These are phyloP conservation scores for Rambutsinella grinnellia DNA, from an alignment of 2,888 invertebrate species.

Conservation along the genomic window DNA sequence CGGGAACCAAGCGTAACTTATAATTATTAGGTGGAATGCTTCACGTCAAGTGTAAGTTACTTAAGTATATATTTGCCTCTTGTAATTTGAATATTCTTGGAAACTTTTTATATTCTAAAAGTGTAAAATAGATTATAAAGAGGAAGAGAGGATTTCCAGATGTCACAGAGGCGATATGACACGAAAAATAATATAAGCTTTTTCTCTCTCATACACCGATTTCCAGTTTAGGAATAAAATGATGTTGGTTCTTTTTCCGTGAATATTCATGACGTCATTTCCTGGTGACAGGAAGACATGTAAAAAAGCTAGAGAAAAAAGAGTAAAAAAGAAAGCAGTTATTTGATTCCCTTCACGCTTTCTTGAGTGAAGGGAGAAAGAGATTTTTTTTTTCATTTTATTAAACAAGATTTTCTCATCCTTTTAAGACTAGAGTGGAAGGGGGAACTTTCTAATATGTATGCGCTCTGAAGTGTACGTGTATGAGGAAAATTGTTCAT, in stretches of 20 bases:
- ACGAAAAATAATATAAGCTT: conserved; percentile 28
- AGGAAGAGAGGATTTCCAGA: conserved; percentile 27
- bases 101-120: no score
- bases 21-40: no score
- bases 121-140: no score
- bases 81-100: no score
- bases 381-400: conserved; percentile 55
- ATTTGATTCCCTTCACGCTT: conserved; percentile 56
- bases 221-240: neutral
- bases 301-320: conserved; percentile 31
- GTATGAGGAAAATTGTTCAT: conserved; percentile 39
- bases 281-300: conserved; percentile 47
- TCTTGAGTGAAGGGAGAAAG: conserved; percentile 46
- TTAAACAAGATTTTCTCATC: conserved; percentile 52
- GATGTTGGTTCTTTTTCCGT: conserved; percentile 31
- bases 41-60: no score
- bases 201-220: no score
- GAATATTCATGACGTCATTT: conserved; percentile 57
- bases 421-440: conserved; percentile 8
- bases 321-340: conserved; percentile 48
- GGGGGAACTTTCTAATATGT: conserved; percentile 5
- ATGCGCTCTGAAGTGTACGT: conserved; percentile 2
- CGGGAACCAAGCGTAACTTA: no score
- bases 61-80: no score
- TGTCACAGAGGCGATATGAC: conserved; percentile 46